Evolutionary conservation across 2,888 invertebrate species (phyloP), one percentile per base, ranked within the genome.

Genomic region (Globia sparganii): DNA sequence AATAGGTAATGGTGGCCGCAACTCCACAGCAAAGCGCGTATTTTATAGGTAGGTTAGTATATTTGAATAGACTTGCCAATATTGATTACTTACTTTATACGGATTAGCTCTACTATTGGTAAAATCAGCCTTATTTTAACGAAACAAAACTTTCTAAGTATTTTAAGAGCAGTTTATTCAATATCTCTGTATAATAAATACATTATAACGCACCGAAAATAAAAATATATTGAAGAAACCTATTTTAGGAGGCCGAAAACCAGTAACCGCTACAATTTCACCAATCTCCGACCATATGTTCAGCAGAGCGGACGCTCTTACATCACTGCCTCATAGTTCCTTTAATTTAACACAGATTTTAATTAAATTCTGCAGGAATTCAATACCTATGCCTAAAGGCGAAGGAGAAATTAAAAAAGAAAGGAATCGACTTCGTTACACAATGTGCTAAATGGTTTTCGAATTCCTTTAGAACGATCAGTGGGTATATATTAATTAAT

Each of bases 291-390:
- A 73, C 49, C 59, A 72, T 61, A n/a, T 56, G 58, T 83, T 77
- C 72, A 80, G 62, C 28, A 46, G 8, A 43, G 53, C 64, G 43
- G 58, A 34, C 72, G 70, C 84, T 74, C 59, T 75, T 73, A 85
- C 81, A 75, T 78, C 72, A 81, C 75, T 65, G 72, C 46, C 64
- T 75, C 77, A 65, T 75, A 85, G 84, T 85, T 79, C 75, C 74
- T 81, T 79, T 77, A 78, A 81, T 83, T 81, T 81, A 73, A 78
- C 62, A 74, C 70, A 75, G 72, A 72, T 84, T 85, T 85, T 86
- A 86, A 86, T 86, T 84, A 84, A 84, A 85, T 73, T 78, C 72
- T 72, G 75, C 61, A 62, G 15, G 18, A 74, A 72, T 78, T 83
- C 75, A 82, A 83, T 72, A 75, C 58, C 53, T 74, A 74, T 73